Conservation (phyloP, 2,113 vertebrate genomes). For the Mirza zaza region DNA sequence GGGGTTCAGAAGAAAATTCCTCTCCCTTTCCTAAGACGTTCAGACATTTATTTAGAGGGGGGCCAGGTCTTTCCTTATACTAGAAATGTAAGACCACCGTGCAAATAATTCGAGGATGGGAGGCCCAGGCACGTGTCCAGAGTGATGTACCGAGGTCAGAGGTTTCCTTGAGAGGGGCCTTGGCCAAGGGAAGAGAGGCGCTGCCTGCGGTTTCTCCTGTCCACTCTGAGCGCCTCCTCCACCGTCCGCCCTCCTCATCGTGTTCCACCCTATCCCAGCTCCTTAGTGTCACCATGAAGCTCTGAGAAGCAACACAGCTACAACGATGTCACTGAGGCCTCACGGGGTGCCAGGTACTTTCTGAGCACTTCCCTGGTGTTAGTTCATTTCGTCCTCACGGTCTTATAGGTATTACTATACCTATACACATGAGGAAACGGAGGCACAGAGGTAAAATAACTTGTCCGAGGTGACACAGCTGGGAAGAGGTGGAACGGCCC, state of each 20-base stretch:
- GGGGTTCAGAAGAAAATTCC: not conserved
- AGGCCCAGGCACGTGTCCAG: not conserved
- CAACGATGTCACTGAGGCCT: fast-evolving
- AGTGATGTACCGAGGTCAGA: too few species aligned
- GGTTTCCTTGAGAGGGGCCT: not conserved
- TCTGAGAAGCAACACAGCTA: not conserved
- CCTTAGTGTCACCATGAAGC: not conserved
- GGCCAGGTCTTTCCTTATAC: not conserved
- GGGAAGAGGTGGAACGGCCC: not conserved
- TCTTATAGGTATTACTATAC: not conserved
- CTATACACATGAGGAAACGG: not conserved
- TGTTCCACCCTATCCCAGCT: not conserved
- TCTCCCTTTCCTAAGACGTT: not conserved
- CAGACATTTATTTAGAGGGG: not conserved
- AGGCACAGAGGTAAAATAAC: not conserved
- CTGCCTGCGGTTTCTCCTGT: not conserved
- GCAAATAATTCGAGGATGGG: not conserved
- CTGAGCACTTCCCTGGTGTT: not conserved
- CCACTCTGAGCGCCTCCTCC: not conserved
- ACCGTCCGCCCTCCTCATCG: not conserved
- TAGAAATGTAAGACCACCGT: not conserved
- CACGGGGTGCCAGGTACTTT: too few species aligned
- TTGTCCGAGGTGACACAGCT: not conserved
- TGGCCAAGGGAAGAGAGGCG: too few species aligned
- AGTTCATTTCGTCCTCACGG: not conserved